Evolutionary conservation across 2,797 vertebrate species (phyloP), one percentile per base, ranked within the genome.

Genomic region (Spinus olivaceus): DNA sequence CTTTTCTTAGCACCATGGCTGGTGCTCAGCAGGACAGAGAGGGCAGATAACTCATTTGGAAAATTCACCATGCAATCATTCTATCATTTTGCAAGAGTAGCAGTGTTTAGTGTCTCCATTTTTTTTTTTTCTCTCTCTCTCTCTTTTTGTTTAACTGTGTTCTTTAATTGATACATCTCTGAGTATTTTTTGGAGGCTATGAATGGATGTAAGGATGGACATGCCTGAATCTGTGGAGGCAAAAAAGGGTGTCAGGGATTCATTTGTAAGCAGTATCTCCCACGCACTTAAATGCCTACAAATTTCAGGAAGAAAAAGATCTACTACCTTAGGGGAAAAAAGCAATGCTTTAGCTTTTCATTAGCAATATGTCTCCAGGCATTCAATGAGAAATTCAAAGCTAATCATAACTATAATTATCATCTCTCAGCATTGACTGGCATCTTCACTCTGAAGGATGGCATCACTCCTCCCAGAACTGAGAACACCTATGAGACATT

Each of bases 321-420:
- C 33, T 51, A 21, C n/a, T 30, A 81, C 10, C 25, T 79, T 47
- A n/a, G 74, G 20, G 39, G 12, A 5, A 12, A 63, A 87, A 74
- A 39, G 0, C 14, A 73, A 33, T 37, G 35, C 49, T 77, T 64
- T 57, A 83, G 53, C 15, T 70, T 89, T 78, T 86, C 32, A 46
- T 66, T 60, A 86, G 46, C 56, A 21, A 2, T 10, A 12, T 44
- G 12, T 50, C n/a, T 78, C 65, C 54, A 54, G 73, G 49, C 7
- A 65, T 50, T 59, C 72, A 64, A 14, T 35, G 12, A 83, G 63
- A 92, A 80, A 86, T 51, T 66, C 47, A 86, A 88, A 91, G 15
- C 22, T 86, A 80, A 63, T 82, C 37, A 56, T 85, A 91, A 63
- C 67, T 72, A 9, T 33, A 82, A 89, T 87, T 87, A 74, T 72